phyloP scores from a whole-genome alignment of 2,797 vertebrate species.

The Molossus molossus region DNA sequence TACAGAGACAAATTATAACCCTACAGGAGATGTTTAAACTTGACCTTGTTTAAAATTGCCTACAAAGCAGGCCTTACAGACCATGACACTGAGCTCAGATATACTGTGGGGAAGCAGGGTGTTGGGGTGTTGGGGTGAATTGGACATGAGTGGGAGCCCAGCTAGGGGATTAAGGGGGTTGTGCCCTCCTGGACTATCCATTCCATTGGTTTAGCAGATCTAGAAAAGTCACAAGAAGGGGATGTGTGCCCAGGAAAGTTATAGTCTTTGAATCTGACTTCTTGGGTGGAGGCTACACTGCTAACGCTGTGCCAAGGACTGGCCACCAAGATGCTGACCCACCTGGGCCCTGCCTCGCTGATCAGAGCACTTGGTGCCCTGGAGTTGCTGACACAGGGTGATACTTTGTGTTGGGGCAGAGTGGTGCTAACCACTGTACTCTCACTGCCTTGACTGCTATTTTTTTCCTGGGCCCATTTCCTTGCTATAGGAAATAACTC shows the following conservation, averaged over 20 bases:
- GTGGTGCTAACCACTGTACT: background rate
- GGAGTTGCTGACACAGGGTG: background rate
- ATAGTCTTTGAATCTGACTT: background rate
- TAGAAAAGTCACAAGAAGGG: background rate
- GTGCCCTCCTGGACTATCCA: background rate
- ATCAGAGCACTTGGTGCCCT: background rate
- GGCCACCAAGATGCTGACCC: background rate
- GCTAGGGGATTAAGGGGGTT: background rate
- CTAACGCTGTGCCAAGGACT: background rate
- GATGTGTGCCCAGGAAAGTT: rapidly evolving
- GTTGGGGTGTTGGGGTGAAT: background rate
- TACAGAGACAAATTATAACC: background rate
- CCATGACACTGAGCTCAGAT: background rate
- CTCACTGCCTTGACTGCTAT: background rate
- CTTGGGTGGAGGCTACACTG: background rate
- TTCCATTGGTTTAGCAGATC: background rate
- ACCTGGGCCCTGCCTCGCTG: background rate
- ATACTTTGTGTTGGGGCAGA: background rate
- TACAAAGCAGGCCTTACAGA: background rate
- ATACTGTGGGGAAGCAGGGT: background rate
- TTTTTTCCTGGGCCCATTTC: background rate
- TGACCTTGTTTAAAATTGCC: background rate
- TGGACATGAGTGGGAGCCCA: background rate
- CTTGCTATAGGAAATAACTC: background rate
- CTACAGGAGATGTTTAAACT: background rate